Base-by-base conservation (phyloP, 2,113 vertebrate species). In the Sinocyclocheilus maitianheensis region DNA sequence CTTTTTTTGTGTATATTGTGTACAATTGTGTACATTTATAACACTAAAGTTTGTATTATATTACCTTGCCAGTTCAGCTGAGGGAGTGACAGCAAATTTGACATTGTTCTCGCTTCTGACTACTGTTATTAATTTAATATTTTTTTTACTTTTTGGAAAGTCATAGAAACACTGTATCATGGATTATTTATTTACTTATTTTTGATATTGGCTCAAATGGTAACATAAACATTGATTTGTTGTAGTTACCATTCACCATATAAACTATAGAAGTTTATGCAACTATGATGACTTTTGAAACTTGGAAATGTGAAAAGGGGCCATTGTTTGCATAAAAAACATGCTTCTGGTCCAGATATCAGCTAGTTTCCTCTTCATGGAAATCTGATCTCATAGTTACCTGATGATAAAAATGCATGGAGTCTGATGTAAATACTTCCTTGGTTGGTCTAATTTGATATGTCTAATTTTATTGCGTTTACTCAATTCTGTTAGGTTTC, bases 341-440 rank as follows among this genome's bases (percentile, higher is more conserved):
- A 72, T 22, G 18, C 11, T 22, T 37, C 69, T 72, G 69, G 69
- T 43, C 37, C 37, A 12, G 40, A 34, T 2, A 77, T 77, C 14
- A 48, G n/a, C 72, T 48, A 48, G 43, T 48, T 26, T 48, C 0
- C 11, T 48, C 43, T 48, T 75, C 24, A 10, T 77, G 24, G 24
- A 77, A 53, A 53, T 77, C 16, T 77, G 75, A 77, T 51, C 24
- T 77, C 76, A 77, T 77, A 53, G 13, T 18, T 20, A 55, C 18
- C 48, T 0, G 3, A 34, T 77, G 18, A 55, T 20, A 30, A 77
- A 77, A 77, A 77, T 30, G 1, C 24, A 53, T 77, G 46, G 14
- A 48, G 75, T 34, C 14, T 77, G 24, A 77, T 77, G n/a, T 77
- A 77, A 55, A 77, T 77, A 55, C 46, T 26, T 11, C 51, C n/a